A percentile compares a stretch with the other conserved stretches of the same genome.
Conservation (phyloP, 2,113 vertebrate species). For the Channa maculata region DNA sequence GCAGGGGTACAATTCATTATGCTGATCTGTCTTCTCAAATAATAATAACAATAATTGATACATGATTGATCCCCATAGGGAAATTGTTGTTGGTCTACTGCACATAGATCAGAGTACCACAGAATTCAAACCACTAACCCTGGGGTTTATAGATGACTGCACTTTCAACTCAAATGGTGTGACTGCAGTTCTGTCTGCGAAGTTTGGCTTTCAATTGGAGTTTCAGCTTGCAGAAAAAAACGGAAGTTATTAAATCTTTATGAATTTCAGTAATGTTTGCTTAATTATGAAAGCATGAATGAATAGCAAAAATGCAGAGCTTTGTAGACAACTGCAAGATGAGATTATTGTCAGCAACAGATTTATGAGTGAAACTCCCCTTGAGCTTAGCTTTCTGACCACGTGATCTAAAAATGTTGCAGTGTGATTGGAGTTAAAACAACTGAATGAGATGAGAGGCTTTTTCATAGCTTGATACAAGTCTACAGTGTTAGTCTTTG, state of each 20-base stretch:
- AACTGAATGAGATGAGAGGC: background rate
- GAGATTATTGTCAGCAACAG: constrained; percentile 11
- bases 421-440: background rate
- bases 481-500: background rate
- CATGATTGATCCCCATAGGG: too few species aligned
- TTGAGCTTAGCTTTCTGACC: constrained; percentile 4
- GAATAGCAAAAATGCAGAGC: background rate
- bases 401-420: background rate
- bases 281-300: background rate
- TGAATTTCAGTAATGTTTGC: background rate
- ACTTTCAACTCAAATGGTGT: background rate
- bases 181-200: too few species aligned
- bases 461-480: background rate
- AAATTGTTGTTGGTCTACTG: too few species aligned
- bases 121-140: too few species aligned
- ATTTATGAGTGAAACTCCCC: background rate
- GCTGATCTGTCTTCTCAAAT: too few species aligned
- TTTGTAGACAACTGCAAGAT: constrained; percentile 1
- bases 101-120: too few species aligned
- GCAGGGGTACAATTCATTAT: too few species aligned
- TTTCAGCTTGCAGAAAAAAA: background rate
- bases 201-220: background rate
- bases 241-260: background rate
- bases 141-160: too few species aligned
- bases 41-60: too few species aligned